phyloP scores from a whole-genome alignment of 2,797 vertebrate species.

The Lagodon rhomboides region DNA sequence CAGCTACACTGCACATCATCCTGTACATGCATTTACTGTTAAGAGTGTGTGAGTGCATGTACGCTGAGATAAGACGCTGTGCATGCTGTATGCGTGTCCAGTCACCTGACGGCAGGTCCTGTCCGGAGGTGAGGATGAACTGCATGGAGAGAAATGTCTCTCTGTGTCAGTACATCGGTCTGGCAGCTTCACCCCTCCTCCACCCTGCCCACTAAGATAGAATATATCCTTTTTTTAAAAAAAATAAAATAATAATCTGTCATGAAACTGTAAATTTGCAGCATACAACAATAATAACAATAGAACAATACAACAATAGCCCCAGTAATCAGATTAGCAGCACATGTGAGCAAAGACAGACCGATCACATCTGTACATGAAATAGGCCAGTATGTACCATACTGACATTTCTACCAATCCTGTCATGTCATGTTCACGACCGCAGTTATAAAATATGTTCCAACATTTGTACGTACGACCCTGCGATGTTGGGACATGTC shows the following conservation, averaged over 20 bases:
- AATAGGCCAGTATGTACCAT: too few species aligned
- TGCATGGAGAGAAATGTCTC: constrained; percentile 36
- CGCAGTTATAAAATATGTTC: too few species aligned
- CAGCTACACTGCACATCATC: constrained; percentile 24
- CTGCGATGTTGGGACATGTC: too few species aligned
- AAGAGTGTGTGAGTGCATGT: constrained; percentile 3
- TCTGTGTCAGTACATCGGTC: constrained; percentile 35
- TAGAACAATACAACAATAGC: too few species aligned
- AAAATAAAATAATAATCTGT: not conserved
- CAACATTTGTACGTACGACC: too few species aligned
- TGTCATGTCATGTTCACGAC: too few species aligned
- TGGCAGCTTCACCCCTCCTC: constrained; percentile 18
- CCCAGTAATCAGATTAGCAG: not conserved
- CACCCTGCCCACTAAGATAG: not conserved
- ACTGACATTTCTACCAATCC: too few species aligned
- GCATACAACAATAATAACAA: not conserved
- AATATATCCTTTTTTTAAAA: not conserved
- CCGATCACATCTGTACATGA: too few species aligned
- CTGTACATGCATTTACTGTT: constrained; percentile 40
- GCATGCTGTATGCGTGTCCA: constrained; percentile 17
- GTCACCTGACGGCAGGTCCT: constrained; percentile 45
- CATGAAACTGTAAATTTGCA: not conserved
- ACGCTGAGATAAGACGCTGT: constrained; percentile 9
- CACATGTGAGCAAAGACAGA: not conserved
- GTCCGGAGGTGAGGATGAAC: constrained; percentile 42